These are phyloP conservation scores for Conomelus anceps DNA, from an alignment of 2,888 invertebrate genomes.

Conservation along the genomic window DNA sequence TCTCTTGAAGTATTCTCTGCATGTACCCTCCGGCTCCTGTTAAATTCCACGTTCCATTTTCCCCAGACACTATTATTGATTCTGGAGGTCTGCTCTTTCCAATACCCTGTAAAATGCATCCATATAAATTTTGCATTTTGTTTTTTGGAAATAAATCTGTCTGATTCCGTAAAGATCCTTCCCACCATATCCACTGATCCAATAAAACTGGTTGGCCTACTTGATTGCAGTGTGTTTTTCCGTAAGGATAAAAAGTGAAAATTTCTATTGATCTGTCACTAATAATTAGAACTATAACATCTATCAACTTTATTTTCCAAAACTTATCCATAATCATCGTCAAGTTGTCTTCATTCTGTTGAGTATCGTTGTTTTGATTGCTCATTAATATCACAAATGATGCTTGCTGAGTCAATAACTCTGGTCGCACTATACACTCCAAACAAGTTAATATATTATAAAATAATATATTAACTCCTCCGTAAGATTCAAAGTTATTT, in stretches of 20 bases:
- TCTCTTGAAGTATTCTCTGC: background rate
- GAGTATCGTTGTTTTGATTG: background rate
- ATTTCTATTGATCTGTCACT: background rate
- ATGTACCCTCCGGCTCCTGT: slow-evolving; percentile 8
- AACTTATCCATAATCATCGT: background rate
- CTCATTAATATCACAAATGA: background rate
- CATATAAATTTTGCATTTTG: slow-evolving; percentile 2
- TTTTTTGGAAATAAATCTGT: background rate
- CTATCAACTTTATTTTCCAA: background rate
- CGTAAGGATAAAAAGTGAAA: slow-evolving; percentile 14
- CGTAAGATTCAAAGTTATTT: background rate
- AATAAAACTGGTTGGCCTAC: background rate
- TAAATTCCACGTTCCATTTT: background rate
- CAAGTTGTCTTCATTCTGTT: background rate
- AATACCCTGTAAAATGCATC: slow-evolving; percentile 1
- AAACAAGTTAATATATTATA: background rate
- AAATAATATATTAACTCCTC: background rate
- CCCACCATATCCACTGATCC: background rate
- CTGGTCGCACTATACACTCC: background rate
- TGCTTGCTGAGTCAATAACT: background rate
- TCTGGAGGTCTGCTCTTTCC: slow-evolving; percentile 14
- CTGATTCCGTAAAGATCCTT: background rate
- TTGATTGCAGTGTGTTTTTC: background rate
- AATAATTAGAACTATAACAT: background rate
- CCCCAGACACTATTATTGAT: slow-evolving; percentile 2